Evolutionary conservation across 2,113 vertebrate genomes (phyloP), one percentile per base, ranked within the genome.

Genomic region (Anoplopoma fimbria): DNA sequence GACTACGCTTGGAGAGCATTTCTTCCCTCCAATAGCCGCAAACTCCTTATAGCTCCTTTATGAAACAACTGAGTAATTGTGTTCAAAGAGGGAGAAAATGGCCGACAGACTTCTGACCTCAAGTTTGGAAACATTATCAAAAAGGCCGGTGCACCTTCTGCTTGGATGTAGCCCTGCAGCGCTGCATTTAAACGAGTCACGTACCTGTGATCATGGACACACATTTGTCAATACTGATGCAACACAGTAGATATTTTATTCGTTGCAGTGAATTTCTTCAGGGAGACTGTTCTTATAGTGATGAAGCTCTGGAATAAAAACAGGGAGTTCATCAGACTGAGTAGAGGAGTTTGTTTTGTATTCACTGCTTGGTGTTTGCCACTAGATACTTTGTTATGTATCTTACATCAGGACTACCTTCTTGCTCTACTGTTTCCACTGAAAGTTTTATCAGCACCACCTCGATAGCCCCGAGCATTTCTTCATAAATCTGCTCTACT

Each of bases 151-250:
- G 65, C 64, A 65, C 40, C 57, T 71, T 40, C 64, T 71, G 64
- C 67, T 87, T 34, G n/a, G 9, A 68, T 77, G 65, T 31, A 31
- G n/a, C 15, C 33, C 49, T 82, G 72, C 61, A 31, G 71, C 74
- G 65, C 6, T 73, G 36, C 74, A 69, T 42, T 73, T 2, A 82
- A 71, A 57, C n/a, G 33, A 55, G 67, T 75, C 69, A 74, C n/a
- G 19, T 60, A 73, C 47, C 38, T 62, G 45, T 74, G 65, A 82
- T 73, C 69, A 69, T 80, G 72, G 64, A 79, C 58, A 75, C n/a
- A 61, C 33, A 27, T 70, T 73, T 84, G 53, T 87, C 79, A 67
- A 78, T 69, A 75, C 31, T 89, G 89, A 88, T 61, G 86, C 80
- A 91, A 92, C 60, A 58, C 33, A 51, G 64, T 15, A 23, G 2